A percentile compares a stretch with the other conserved stretches of the same genome.
phyloP scores from a whole-genome alignment of 1,140 invertebrate genomes.

The Spodoptera litura region DNA sequence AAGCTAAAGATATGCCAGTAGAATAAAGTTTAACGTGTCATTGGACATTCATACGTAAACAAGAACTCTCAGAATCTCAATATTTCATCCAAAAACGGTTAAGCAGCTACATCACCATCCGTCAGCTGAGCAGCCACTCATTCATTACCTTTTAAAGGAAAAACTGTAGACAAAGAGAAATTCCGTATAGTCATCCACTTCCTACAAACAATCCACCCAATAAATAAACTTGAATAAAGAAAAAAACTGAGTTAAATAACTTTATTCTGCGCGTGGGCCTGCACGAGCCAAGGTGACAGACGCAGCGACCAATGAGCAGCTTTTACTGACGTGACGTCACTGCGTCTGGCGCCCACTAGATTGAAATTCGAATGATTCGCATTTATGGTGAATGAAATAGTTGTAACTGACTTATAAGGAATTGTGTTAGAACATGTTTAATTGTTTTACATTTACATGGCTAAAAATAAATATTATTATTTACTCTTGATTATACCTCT shows the following conservation, averaged over 20 bases:
- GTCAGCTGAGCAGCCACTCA: conserved; percentile 11
- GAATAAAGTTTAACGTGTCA: too few relatives aligned
- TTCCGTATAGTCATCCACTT: conserved; percentile 20
- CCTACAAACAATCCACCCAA: not conserved
- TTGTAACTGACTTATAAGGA: conserved; percentile 30
- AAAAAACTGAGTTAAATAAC: conserved; percentile 43
- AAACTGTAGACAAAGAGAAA: conserved; percentile 30
- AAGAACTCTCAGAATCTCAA: too few relatives aligned
- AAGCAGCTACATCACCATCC: not conserved
- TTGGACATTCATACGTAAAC: too few relatives aligned
- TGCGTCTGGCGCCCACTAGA: conserved; percentile 33
- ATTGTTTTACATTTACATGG: not conserved
- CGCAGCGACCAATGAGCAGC: conserved; percentile 21
- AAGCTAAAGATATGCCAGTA: too few relatives aligned
- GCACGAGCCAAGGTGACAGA: conserved; percentile 44
- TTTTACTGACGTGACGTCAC: conserved; percentile 25
- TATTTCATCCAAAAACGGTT: too few relatives aligned
- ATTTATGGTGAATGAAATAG: conserved; percentile 40
- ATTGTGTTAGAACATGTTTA: not conserved
- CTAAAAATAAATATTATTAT: not conserved
- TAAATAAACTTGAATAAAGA: conserved; percentile 19
- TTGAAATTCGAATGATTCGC: conserved; percentile 35
- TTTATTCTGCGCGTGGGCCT: conserved; percentile 42
- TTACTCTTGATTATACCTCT: too few relatives aligned
- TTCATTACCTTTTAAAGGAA: conserved; percentile 18